Evolutionary conservation across 1,140 invertebrate genomes (phyloP).

Genomic region (Drosophila parabipectinata): DNA sequence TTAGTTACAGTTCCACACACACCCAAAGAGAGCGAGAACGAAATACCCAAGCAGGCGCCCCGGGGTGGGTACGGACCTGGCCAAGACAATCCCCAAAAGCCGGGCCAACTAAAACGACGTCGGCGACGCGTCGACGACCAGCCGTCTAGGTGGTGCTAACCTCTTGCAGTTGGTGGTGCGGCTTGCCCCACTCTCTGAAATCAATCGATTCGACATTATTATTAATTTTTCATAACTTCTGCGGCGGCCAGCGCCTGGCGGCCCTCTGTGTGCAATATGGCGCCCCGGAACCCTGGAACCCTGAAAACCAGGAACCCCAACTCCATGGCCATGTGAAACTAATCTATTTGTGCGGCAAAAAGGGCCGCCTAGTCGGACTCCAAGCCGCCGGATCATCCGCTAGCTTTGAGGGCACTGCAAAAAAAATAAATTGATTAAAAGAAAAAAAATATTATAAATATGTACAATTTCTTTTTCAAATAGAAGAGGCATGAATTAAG

Average conservation of each 20-base stretch:
- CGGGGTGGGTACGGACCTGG: slow-evolving; percentile 64
- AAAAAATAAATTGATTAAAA: background rate
- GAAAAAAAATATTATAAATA: background rate
- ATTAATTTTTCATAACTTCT: slow-evolving; percentile 84
- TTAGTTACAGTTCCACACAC: slow-evolving; percentile 80
- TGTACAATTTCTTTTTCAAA: background rate
- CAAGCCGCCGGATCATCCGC: slow-evolving; percentile 18
- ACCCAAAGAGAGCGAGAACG: slow-evolving; percentile 44
- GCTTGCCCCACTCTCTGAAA: slow-evolving; percentile 68
- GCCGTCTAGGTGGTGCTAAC: slow-evolving; percentile 72
- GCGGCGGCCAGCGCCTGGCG: slow-evolving; percentile 72
- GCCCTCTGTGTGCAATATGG: slow-evolving; percentile 79
- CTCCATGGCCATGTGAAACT: slow-evolving; percentile 79
- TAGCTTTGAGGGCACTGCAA: slow-evolving; percentile 18
- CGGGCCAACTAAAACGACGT: slow-evolving; percentile 15
- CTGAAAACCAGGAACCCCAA: slow-evolving; percentile 69
- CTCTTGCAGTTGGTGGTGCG: slow-evolving; percentile 31
- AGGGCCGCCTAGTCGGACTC: slow-evolving; percentile 58
- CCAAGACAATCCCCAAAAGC: slow-evolving; percentile 67
- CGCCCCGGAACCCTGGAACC: slow-evolving; percentile 78
- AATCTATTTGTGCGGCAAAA: slow-evolving; percentile 81
- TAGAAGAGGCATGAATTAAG: too few relatives aligned
- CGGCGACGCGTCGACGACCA: slow-evolving; percentile 57
- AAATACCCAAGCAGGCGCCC: slow-evolving; percentile 43
- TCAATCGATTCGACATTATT: slow-evolving; percentile 84